Evolutionary conservation across 1,140 invertebrate genomes (phyloP).

Genomic region (Leptinotarsa defecta): DNA sequence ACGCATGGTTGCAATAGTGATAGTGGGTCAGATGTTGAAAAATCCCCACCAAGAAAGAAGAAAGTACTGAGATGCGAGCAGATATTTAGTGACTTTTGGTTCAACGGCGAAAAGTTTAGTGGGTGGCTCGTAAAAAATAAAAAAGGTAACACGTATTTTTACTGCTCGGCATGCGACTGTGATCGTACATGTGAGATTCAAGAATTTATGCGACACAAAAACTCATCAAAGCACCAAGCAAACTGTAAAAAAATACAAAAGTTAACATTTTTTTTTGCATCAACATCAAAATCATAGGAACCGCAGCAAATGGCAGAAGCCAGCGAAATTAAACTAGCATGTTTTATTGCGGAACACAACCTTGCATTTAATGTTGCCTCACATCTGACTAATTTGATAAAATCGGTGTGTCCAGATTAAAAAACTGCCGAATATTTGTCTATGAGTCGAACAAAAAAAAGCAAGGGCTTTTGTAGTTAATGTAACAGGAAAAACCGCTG

Average conservation of each 20-base stretch:
- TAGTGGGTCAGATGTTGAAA: slow-evolving; percentile 8
- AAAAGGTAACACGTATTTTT: slow-evolving; percentile 10
- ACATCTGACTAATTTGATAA: not conserved
- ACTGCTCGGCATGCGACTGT: not conserved
- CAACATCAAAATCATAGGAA: slow-evolving; percentile 22
- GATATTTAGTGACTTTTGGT: no score
- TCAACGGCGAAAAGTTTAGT: not conserved
- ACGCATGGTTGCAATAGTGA: not conserved
- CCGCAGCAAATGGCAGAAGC: slow-evolving; percentile 19
- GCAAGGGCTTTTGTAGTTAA: slow-evolving; percentile 14
- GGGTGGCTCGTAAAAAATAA: slow-evolving; percentile 6
- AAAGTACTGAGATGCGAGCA: not conserved
- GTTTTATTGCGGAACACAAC: slow-evolving; percentile 16
- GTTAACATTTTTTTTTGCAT: not conserved
- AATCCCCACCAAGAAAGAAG: slow-evolving; percentile 19
- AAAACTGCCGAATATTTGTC: slow-evolving; percentile 19
- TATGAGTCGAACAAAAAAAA: slow-evolving; percentile 17
- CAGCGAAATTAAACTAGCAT: slow-evolving; percentile 7
- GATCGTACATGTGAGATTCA: slow-evolving; percentile 14
- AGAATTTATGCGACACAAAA: not conserved
- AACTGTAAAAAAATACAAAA: slow-evolving; percentile 13
- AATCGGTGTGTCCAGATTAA: slow-evolving; percentile 17
- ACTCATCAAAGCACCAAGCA: slow-evolving; percentile 1
- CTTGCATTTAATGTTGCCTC: slow-evolving; percentile 1
- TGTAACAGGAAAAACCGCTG: slow-evolving; percentile 9